Evolutionary conservation across 2,797 vertebrate species (phyloP), one percentile per base, ranked within the genome.

Genomic region (Balearica regulorum): DNA sequence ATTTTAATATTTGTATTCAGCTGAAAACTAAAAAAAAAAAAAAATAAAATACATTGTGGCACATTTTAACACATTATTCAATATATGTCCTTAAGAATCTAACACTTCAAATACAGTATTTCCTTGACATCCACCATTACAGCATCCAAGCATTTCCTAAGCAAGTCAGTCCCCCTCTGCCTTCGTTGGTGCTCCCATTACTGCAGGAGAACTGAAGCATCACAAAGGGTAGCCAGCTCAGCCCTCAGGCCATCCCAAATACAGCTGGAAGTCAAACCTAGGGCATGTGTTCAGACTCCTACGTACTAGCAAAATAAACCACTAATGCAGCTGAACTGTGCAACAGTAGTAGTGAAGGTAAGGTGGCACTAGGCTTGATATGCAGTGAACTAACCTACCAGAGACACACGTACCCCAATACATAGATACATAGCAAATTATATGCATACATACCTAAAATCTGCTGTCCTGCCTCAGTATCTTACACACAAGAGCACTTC

Each of bases 321-420:
- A 29, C 19, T 14, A 31, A 60, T 5, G 15, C 46, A 33, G 26
- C 25, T 20, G 28, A 39, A 17, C 51, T 68, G 33, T 28, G 53
- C 61, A 58, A 25, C 25, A 28, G 29, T 4, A 25, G 12, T 5
- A 60, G 20, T 16, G 48, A 43, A 76, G 33, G 5, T 51, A 10
- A 11, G 13, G 26, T 61, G 73, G 41, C 55, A 70, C 33, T 25
- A 61, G 26, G 39, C 3, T 84, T 39, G 62, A 13, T 13, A 16
- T 1, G 16, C n/a, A 51, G 22, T 28, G n/a, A 75, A 15, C 10
- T 57, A 65, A 78, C 89, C 33, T 43, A 71, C 13, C 53, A 65
- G 26, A 57, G 26, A n/a, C 13, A 58, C 19, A 11, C 0, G 0
- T 20, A 37, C 4, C 29, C 60, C 35, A 25, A 6, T 22, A 31